phyloP scores from a whole-genome alignment of 2,888 invertebrate species.

The Gandaritis pyraliata region DNA sequence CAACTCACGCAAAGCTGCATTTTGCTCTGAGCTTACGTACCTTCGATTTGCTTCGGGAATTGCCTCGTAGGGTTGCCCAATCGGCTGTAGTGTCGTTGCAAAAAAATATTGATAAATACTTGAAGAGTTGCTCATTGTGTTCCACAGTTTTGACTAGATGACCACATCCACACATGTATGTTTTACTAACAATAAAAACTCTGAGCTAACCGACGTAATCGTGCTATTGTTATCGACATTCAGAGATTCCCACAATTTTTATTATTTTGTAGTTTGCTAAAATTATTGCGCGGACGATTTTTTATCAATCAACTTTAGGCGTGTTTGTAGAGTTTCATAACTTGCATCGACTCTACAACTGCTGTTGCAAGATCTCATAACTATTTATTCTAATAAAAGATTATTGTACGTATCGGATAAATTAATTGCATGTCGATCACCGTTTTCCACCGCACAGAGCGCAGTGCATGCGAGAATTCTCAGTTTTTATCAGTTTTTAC shows the following conservation, averaged over 20 bases:
- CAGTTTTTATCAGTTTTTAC: constrained; percentile 43
- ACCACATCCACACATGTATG: constrained; percentile 42
- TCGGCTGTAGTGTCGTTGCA: constrained; percentile 40
- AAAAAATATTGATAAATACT: constrained; percentile 11
- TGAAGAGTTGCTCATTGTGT: constrained; percentile 12
- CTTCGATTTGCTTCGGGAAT: constrained; percentile 39
- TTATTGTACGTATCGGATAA: constrained; percentile 20
- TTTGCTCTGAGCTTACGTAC: constrained; percentile 49
- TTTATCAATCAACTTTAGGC: constrained; percentile 6
- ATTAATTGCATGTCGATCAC: constrained; percentile 40
- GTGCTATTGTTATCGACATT: constrained; percentile 57
- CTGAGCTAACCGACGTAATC: constrained; percentile 51
- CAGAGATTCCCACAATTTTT: constrained; percentile 59
- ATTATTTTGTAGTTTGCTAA: constrained; percentile 52
- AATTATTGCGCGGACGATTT: constrained; percentile 58
- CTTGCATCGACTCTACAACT: too few species aligned
- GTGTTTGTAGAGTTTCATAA: neutral
- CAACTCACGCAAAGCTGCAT: constrained; percentile 54
- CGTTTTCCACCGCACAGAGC: constrained; percentile 47
- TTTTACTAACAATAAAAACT: constrained; percentile 38
- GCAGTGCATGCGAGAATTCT: constrained; percentile 44
- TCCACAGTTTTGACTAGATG: constrained; percentile 37
- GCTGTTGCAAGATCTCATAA: too few species aligned
- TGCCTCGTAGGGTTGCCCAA: constrained; percentile 47
- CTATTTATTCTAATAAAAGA: too few species aligned